Conservation (phyloP, 2,888 invertebrate genomes). For the Eumerus sabulonum region DNA sequence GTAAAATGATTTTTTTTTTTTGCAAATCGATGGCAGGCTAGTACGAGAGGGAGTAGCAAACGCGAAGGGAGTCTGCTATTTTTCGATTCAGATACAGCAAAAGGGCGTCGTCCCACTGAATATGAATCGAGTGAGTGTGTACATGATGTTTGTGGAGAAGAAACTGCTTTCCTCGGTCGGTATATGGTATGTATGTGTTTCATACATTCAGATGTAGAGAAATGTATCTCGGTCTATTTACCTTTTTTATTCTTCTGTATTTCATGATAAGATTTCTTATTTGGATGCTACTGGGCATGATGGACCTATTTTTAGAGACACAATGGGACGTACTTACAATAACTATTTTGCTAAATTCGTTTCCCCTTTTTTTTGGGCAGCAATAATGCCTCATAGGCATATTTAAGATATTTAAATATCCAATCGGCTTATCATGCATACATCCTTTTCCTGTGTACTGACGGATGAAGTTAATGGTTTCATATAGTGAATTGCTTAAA, state of each 20-base stretch:
- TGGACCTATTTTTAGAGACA: conserved; percentile 20
- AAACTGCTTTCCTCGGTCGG: no score
- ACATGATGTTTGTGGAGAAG: no score
- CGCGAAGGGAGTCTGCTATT: conserved; percentile 29
- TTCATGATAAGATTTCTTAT: conserved; percentile 39
- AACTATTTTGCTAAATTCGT: no score
- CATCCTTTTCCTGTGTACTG: no score
- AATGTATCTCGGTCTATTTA: conserved; percentile 8
- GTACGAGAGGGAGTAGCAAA: background rate
- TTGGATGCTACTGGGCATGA: conserved; percentile 9
- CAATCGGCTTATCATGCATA: no score
- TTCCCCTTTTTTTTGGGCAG: no score
- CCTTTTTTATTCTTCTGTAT: background rate
- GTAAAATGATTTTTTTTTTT: conserved; percentile 28
- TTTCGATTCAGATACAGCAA: conserved; percentile 39
- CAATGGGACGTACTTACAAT: background rate
- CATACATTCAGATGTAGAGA: no score
- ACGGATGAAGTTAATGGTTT: no score
- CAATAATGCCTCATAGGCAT: no score
- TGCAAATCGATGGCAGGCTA: conserved; percentile 43
- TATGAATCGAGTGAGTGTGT: conserved; percentile 4
- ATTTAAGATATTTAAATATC: no score
- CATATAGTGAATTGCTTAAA: no score
- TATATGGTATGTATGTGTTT: no score
- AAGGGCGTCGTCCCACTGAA: conserved; percentile 66